Evolutionary conservation across 35 echinoderm and acorn worm species (phyloP).

Genomic region (Apostichopus parvimensis): DNA sequence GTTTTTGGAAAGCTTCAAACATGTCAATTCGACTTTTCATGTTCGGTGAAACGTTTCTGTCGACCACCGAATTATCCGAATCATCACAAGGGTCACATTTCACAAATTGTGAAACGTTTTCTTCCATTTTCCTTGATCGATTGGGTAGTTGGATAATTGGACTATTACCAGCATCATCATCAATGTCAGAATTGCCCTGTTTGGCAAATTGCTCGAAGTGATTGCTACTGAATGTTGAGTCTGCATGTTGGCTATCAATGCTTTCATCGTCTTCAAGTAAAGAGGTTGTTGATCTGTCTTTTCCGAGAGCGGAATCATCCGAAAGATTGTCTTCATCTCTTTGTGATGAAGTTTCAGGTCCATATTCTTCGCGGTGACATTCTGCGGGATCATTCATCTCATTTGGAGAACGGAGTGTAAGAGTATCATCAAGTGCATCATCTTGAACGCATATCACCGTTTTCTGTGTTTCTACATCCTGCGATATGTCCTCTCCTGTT

Average conservation of each 20-base stretch:
- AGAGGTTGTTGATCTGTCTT: background rate
- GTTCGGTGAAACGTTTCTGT: background rate
- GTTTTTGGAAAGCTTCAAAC: slow-evolving; percentile 10
- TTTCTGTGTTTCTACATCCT: too few relatives aligned
- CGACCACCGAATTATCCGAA: background rate
- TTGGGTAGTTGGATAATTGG: background rate
- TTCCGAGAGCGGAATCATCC: slow-evolving; percentile 15
- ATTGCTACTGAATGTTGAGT: background rate
- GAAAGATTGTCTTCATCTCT: background rate
- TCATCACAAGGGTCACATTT: background rate
- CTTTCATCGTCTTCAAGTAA: background rate
- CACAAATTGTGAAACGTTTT: background rate
- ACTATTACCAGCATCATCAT: background rate
- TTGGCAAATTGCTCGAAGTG: background rate
- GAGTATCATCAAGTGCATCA: too few relatives aligned
- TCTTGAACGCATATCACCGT: too few relatives aligned
- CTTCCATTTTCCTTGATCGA: background rate
- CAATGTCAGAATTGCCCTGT: background rate
- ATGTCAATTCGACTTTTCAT: background rate
- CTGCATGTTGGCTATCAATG: background rate
- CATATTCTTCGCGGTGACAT: background rate
- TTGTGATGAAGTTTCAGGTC: background rate
- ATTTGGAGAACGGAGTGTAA: too few relatives aligned
- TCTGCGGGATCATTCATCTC: too few relatives aligned
- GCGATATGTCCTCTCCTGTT: too few relatives aligned